Evolutionary conservation across 2,888 invertebrate species (phyloP).

Genomic region (Trileptium ribeirensis): DNA sequence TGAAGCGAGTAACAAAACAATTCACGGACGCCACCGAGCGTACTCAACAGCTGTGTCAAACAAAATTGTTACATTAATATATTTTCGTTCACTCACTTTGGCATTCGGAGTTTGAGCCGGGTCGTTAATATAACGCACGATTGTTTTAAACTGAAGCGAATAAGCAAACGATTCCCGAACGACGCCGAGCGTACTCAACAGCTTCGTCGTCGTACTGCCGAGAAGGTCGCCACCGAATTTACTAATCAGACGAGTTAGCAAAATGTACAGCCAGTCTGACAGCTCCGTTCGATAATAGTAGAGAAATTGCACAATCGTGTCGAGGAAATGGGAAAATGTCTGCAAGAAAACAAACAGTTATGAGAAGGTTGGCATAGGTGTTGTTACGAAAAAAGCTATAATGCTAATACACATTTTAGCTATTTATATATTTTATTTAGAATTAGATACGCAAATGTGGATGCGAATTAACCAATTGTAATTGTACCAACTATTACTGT

Average conservation of each 20-base stretch:
- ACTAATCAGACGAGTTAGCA: constrained; percentile 75
- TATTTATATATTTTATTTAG: no score
- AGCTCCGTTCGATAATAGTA: constrained; percentile 76
- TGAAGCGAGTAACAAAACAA: constrained; percentile 31
- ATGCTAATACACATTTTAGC: no score
- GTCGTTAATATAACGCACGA: constrained; percentile 32
- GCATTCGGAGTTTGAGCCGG: constrained; percentile 33
- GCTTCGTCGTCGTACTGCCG: constrained; percentile 81
- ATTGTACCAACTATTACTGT: no score
- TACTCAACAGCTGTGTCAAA: constrained; percentile 66
- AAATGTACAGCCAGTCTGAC: constrained; percentile 83
- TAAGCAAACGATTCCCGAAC: constrained; percentile 39
- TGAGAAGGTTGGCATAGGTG: no score
- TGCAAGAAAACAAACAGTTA: constrained; percentile 38
- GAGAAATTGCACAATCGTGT: constrained; percentile 82
- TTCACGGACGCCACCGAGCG: constrained; percentile 49
- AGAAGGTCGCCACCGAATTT: constrained; percentile 84
- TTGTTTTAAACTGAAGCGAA: constrained; percentile 28
- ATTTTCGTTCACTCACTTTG: constrained; percentile 25
- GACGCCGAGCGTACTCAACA: constrained; percentile 56
- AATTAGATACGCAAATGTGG: no score
- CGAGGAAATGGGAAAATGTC: constrained; percentile 84
- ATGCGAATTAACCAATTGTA: no score
- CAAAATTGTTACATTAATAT: no score
- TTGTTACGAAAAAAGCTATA: no score